These are phyloP conservation scores for Falco peregrinus DNA, from an alignment of 2,797 vertebrate genomes.

Conservation along the genomic window DNA sequence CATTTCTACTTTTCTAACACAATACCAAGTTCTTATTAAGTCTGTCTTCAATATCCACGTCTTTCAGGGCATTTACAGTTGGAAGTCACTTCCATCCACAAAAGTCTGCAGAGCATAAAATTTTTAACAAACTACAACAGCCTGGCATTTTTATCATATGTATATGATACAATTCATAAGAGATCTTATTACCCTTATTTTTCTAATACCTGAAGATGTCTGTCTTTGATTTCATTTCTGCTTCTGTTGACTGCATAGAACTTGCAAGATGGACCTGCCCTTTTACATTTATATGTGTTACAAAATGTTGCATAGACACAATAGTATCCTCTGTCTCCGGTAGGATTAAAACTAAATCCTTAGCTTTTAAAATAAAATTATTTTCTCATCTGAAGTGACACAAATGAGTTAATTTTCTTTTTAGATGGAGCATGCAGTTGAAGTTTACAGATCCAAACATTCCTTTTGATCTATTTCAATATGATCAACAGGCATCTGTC, in stretches of 20 bases:
- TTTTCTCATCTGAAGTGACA: neutral
- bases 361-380: neutral
- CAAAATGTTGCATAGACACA: neutral
- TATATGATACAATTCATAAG: neutral
- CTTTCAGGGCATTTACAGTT: neutral
- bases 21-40: neutral
- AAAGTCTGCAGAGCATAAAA: neutral
- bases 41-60: neutral
- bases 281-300: neutral
- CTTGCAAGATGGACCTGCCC: neutral
- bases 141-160: neutral
- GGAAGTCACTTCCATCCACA: neutral
- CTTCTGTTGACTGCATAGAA: neutral
- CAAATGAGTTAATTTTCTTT: neutral
- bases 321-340: neutral
- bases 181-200: neutral
- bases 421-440: neutral
- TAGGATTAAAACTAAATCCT: fast-evolving
- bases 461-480: neutral
- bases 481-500: neutral
- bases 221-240: neutral
- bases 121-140: neutral
- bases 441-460: neutral
- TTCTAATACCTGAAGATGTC: neutral
- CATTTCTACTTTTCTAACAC: neutral